Percentiles rank a stretch among this genome's conserved stretches.
Evolutionary conservation across 2,113 vertebrate genomes (phyloP).

Genomic region (Ptychochromis oligacanthus): DNA sequence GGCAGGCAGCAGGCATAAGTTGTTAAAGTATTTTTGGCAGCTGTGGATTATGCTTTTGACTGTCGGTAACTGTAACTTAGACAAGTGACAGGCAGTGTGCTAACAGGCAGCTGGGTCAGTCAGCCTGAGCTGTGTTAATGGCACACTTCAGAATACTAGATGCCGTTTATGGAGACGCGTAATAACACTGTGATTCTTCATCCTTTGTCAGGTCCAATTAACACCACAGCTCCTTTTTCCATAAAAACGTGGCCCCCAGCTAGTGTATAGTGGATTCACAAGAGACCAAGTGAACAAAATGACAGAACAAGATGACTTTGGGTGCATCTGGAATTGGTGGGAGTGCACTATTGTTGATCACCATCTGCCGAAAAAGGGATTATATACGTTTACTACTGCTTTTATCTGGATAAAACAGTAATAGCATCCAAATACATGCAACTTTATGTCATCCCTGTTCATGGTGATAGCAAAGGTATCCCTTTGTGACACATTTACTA

Average conservation of each 20-base stretch:
- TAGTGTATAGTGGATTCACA: neutral
- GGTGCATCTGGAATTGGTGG: neutral
- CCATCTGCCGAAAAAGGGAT: neutral
- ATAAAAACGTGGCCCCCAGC: neutral
- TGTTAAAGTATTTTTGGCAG: constrained; percentile 72
- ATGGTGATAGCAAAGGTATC: neutral
- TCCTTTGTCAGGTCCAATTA: neutral
- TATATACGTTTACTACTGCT: neutral
- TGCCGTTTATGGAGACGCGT: neutral
- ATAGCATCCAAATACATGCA: neutral
- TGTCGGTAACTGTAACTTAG: constrained; percentile 58
- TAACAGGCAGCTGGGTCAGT: constrained; percentile 40
- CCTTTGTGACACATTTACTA: too few relatives aligned
- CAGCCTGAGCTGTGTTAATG: constrained; percentile 19
- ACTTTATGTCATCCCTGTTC: neutral
- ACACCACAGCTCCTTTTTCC: neutral
- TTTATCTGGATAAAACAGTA: neutral
- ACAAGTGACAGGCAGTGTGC: constrained; percentile 42
- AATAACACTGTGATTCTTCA: neutral
- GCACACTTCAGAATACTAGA: constrained; percentile 9
- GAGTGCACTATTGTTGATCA: neutral
- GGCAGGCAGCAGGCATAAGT: constrained; percentile 37
- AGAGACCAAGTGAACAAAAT: neutral
- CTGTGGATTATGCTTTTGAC: constrained; percentile 65
- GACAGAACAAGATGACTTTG: neutral